Base-by-base conservation (phyloP, 2,888 invertebrate genomes). In the Xestia sexstrigata region DNA sequence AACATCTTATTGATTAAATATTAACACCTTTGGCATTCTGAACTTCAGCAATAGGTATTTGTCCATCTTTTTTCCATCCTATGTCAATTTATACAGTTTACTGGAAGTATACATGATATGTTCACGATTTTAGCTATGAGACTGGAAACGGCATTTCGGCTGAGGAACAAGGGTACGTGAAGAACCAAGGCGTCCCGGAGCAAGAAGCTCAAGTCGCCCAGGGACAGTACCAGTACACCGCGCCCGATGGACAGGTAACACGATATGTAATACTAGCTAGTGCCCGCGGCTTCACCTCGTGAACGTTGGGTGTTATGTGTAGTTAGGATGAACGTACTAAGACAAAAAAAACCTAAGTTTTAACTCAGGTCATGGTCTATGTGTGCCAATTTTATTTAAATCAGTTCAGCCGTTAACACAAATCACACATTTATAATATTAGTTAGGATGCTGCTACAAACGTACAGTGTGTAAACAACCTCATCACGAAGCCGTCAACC, bases 61-160 rank as follows among this genome's bases (percentile, higher is more conserved):
- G 30, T 30, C 9, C 17, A 60, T 62, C 1, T 5, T 20, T 17
- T 62, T 62, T 15, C 35, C 8, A 45, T n/a, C 23, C 4, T 7
- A 17, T 70, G n/a, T 47, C 15, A 23, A n/a, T 20, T 1, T 15
- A 26, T 23, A 23, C 0, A 20, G 5, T 26, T 63, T 30, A 20
- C 9, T 45, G 35, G 11, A 17, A 42, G 5, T 42, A 3, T 8
- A n/a, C 26, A 72, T 26, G 26, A 35, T 42, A 60, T 26, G 1
- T 35, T 49, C 26, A 39, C 60, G 63, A 71, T 93, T 92, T 68
- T 72, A 96, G 96, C 83, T 96, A 97, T 89, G 97, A 98, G 89
- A 98, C 98, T 45, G 97, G 97, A 8, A 98, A 98, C 83, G 98
- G 98, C 2, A 98, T 98, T 79, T 88, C 93, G 78, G 97, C 97